Evolutionary conservation across 1,140 invertebrate genomes (phyloP).

Genomic region (Euwallacea similis): DNA sequence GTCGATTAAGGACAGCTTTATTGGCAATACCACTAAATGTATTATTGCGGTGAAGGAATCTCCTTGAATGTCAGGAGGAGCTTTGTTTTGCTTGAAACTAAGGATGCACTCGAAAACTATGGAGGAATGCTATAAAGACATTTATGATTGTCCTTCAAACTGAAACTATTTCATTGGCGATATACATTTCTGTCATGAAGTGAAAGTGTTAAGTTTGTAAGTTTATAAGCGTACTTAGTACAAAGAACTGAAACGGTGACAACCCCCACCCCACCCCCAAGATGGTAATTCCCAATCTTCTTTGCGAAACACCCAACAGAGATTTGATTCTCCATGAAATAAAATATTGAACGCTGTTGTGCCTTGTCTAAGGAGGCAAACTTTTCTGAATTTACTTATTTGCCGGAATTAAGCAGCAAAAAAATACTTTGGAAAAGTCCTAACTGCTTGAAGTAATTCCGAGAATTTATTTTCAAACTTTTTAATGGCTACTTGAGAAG

Average conservation of each 20-base stretch:
- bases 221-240: no score
- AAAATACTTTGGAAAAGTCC: not conserved
- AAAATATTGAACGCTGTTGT: not conserved
- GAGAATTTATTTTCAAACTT: conserved; percentile 3
- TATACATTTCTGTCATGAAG: no score
- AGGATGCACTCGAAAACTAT: no score
- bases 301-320: not conserved
- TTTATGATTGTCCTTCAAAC: no score
- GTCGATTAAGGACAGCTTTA: conserved; percentile 14
- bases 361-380: not conserved
- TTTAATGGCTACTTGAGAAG: not conserved
- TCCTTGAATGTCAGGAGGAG: not conserved
- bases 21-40: conserved; percentile 7
- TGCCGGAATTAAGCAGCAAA: not conserved
- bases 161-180: no score
- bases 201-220: no score
- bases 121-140: no score
- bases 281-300: not conserved
- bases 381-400: conserved; percentile 1
- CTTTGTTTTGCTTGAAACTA: no score
- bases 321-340: not conserved
- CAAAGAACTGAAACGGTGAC: no score
- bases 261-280: not conserved
- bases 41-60: conserved; percentile 6
- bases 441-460: not conserved